Base-by-base conservation (phyloP, 2,888 invertebrate species). In the Erpobdella octoculata region DNA sequence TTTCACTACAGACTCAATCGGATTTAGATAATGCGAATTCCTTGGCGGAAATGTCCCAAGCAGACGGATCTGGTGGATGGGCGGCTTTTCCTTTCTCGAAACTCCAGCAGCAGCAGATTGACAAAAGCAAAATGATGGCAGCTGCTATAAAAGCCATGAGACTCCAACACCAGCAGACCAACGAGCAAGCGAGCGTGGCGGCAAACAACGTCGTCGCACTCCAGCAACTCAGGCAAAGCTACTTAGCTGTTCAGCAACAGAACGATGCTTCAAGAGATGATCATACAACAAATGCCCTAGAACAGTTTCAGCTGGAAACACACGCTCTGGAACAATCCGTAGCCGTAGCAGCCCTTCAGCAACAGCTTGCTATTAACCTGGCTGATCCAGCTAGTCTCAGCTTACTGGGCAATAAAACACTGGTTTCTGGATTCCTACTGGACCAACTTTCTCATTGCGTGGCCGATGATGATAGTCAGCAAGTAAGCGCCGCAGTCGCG, bases 301-400 rank as follows among this genome's bases (percentile, higher is more conserved):
- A 69, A 58, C 69, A 69, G 31, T 21, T 69, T 46, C 58, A 53
- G 37, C 58, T 58, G 21, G 69, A 69, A 12, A 53, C 46, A 31
- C 46, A 69, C 12, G 48, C 46, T 15, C 58, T 69, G 28, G 69
- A 69, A 33, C 69, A 69, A 37, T 69, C 69, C 18, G 58, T 69
- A 15, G 69, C 69, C 35, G 25, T n/a, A 18, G 69, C 69, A 31
- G 69, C 69, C 15, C 58, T 69, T 12, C 69, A 69, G 31, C 69
- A 69, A 53, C 69, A 58, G n/a, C 46, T 69, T 28, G 69, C 69
- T 36, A 69, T 69, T n/a, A 69, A 69, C 37, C 33, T 69, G 33
- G 58, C 69, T 2, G 69, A 69, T 48, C 69, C n/a, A 53, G 21
- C 69, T 1, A 33, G 46, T 46, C 18, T 69, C 12, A 46, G 58